A percentile compares a stretch with the other conserved stretches of the same genome.
Conservation (phyloP, 1,140 invertebrate genomes). For the Diabrotica undecimpunctata region DNA sequence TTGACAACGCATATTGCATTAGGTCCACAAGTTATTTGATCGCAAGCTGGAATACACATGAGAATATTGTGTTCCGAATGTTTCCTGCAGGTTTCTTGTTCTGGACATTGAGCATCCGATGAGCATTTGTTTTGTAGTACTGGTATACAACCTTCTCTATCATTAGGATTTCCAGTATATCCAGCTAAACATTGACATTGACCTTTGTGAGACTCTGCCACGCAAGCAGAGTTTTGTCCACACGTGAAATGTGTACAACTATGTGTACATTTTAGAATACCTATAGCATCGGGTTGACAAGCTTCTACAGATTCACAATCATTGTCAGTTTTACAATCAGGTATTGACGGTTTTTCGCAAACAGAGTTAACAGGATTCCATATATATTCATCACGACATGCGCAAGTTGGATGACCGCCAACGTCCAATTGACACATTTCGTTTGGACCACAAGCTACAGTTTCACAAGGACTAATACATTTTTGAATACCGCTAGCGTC, state of each 20-base stretch:
- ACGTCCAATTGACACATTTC: constrained; percentile 71
- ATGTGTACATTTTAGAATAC: constrained; percentile 75
- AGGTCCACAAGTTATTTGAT: constrained; percentile 72
- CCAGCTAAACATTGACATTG: constrained; percentile 77
- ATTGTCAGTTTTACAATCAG: constrained; percentile 68
- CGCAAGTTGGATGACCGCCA: constrained; percentile 66
- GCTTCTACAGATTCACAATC: constrained; percentile 68
- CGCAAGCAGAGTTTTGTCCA: constrained; percentile 75
- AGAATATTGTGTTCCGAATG: constrained; percentile 40
- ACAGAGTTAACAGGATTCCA: constrained; percentile 77
- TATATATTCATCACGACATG: constrained; percentile 69
- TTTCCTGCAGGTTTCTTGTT: constrained; percentile 69
- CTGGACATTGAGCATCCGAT: constrained; percentile 76
- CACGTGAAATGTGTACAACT: constrained; percentile 79
- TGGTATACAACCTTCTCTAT: constrained; percentile 76
- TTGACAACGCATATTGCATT: constrained; percentile 81
- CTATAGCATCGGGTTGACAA: constrained; percentile 77
- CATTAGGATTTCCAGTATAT: constrained; percentile 82
- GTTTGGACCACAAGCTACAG: constrained; percentile 74
- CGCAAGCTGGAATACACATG: constrained; percentile 71
- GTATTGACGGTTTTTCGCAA: constrained; percentile 81
- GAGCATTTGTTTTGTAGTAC: constrained; percentile 68
- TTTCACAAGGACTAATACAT: constrained; percentile 75
- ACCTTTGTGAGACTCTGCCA: constrained; percentile 68
- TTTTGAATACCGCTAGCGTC: constrained; percentile 58